Conservation (phyloP, 37 sponge, comb jelly and placozoan species). For the Theonella swinhoei region DNA sequence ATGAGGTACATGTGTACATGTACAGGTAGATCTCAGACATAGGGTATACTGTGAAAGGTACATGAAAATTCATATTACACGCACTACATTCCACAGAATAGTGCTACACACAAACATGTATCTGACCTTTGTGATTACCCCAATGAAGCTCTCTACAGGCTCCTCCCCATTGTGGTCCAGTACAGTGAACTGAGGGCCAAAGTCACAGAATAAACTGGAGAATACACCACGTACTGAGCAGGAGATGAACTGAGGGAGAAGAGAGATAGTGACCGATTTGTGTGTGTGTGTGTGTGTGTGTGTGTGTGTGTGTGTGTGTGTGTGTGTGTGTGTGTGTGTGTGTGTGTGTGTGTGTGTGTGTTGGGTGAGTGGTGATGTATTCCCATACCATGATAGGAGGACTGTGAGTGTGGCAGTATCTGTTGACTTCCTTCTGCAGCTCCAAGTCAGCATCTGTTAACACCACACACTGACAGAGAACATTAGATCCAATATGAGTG, state of each 20-base stretch:
- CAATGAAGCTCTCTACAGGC: slow-evolving; percentile 77
- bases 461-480: slow-evolving; percentile 83
- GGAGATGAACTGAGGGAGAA: slow-evolving; percentile 68
- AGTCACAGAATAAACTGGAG: slow-evolving; percentile 90
- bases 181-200: slow-evolving; percentile 86
- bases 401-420: slow-evolving; percentile 71
- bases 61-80: too few species aligned
- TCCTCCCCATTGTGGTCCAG: slow-evolving; percentile 88
- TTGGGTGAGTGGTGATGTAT: too few species aligned
- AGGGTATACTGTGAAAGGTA: too few species aligned
- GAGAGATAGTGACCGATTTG: not conserved
- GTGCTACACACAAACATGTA: too few species aligned
- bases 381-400: slow-evolving; percentile 83
- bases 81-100: too few species aligned
- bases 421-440: slow-evolving; percentile 67
- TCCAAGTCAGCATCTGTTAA: slow-evolving; percentile 70
- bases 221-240: slow-evolving; percentile 83
- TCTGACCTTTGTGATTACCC: slow-evolving; percentile 77
- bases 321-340: not conserved
- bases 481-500: too few species aligned
- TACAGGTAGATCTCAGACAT: too few species aligned
- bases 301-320: not conserved
- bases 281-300: too few species aligned
- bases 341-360: too few species aligned
- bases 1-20: too few species aligned